These are phyloP conservation scores for Eumacrocentrus americanus DNA, from an alignment of 2,888 invertebrate species.

Conservation along the genomic window DNA sequence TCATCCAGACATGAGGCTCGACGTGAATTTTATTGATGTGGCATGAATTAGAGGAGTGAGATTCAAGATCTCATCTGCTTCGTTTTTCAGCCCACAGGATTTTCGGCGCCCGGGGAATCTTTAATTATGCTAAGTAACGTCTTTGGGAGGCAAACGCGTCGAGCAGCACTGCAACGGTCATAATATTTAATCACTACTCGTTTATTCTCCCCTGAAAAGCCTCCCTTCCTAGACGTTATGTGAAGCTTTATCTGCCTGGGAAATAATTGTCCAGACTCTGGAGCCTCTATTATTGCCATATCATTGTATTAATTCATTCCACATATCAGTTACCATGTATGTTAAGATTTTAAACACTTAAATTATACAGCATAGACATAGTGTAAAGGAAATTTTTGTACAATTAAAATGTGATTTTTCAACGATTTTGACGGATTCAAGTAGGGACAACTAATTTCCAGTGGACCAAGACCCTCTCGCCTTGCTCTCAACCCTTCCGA, in stretches of 20 bases:
- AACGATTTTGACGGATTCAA: too few relatives aligned
- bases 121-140: slow-evolving; percentile 61
- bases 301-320: too few relatives aligned
- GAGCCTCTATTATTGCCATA: too few relatives aligned
- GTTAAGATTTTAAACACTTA: too few relatives aligned
- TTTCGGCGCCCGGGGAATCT: slow-evolving; percentile 41
- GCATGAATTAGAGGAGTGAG: too few relatives aligned
- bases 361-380: too few relatives aligned
- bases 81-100: slow-evolving; percentile 22
- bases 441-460: slow-evolving; percentile 54
- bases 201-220: slow-evolving; percentile 49
- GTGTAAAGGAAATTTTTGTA: too few relatives aligned
- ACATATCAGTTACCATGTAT: too few relatives aligned
- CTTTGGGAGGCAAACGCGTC: slow-evolving; percentile 47
- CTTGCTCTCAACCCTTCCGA: slow-evolving; percentile 55
- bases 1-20: too few relatives aligned
- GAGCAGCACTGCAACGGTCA: slow-evolving; percentile 55
- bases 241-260: slow-evolving; percentile 31
- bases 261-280: slow-evolving; percentile 47
- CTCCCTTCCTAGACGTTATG: slow-evolving; percentile 39
- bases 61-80: background rate
- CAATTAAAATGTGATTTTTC: too few relatives aligned
- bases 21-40: too few relatives aligned
- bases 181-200: slow-evolving; percentile 61
- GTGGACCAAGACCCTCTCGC: slow-evolving; percentile 36